Evolutionary conservation across 2,888 invertebrate species (phyloP).

Genomic region (Prosopocoilus inquinatus): DNA sequence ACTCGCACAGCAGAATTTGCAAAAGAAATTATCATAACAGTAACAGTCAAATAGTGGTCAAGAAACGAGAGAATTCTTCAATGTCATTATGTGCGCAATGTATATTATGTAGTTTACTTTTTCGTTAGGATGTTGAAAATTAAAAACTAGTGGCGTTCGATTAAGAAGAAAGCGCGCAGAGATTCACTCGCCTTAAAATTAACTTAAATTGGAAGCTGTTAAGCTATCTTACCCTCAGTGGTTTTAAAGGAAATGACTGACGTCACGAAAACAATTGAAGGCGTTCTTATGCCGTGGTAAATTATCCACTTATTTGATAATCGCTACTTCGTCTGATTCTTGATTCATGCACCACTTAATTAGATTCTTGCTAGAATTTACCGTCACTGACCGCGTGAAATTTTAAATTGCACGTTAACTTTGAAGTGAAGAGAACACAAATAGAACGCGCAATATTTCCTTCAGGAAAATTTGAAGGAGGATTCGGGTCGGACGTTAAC

Average conservation of each 20-base stretch:
- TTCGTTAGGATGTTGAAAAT: too few species aligned
- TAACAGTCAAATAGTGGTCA: background rate
- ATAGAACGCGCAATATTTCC: background rate
- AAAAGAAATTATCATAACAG: background rate
- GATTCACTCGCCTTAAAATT: background rate
- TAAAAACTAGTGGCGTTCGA: too few species aligned
- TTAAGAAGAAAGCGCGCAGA: background rate
- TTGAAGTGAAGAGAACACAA: background rate
- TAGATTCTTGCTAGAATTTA: constrained; percentile 10
- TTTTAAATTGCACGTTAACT: constrained; percentile 1
- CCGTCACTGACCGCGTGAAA: constrained; percentile 4
- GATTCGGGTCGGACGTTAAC: background rate
- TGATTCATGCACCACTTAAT: constrained; percentile 21
- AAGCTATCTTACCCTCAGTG: background rate
- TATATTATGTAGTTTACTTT: background rate
- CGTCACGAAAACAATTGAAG: constrained; percentile 34
- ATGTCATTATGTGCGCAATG: background rate
- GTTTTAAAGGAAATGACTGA: constrained; percentile 32
- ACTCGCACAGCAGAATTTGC: background rate
- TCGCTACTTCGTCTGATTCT: constrained; percentile 21
- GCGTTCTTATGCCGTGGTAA: constrained; percentile 24
- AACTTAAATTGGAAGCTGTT: constrained; percentile 3
- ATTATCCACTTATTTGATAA: constrained; percentile 32
- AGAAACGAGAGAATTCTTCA: background rate
- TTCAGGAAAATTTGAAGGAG: background rate